Evolutionary conservation across 2,888 invertebrate species (phyloP), one percentile per base, ranked within the genome.

Genomic region (Archaeoteleia sp.): DNA sequence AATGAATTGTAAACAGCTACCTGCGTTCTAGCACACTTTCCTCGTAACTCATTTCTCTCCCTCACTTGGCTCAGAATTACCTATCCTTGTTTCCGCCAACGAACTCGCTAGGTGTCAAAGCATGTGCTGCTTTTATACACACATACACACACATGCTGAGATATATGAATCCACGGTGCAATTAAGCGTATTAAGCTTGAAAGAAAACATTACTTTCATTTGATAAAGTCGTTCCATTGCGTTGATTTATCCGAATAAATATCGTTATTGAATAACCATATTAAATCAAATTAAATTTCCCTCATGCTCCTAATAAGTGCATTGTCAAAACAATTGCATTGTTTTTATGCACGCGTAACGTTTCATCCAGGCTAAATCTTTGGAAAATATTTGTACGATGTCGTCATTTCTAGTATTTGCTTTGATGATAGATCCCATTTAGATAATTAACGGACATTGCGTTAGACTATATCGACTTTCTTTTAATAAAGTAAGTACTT

Each of bases 1-100:
- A 80, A 81, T 80, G 79, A 78, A 79, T 77, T 75, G 79, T 76
- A 76, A 80, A 80, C 76, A 80, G 71, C 46, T 43, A 39, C 39
- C 12, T 42, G 27, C 32, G 60, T 48, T 58, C 45, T 8, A 25
- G 12, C 23, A 8, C 25, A 25, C 9, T 27, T 32, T 48, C 20
- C 23, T 40, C 40, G 32, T 57, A 23, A 9, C 53, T 43, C 53
- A 20, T 34, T 17, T 35, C 32, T 25, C n/a, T 25, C 12, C 29
- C 29, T 13, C 8, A 15, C 15, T 3, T 37, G 29, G 34, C 37
- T 35, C 13, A 23, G 7, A 13, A 37, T 58, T 17, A 23, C 45
- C 57, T 40, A 27, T 48, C 51, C 42, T 62, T 42, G 27, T 42
- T 20, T 25, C 42, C 25, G 10, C 27, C 27, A 17, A 25, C 25